These are phyloP conservation scores for Pygmarrhopalites habei DNA, from an alignment of 1,140 invertebrate species.

Conservation along the genomic window DNA sequence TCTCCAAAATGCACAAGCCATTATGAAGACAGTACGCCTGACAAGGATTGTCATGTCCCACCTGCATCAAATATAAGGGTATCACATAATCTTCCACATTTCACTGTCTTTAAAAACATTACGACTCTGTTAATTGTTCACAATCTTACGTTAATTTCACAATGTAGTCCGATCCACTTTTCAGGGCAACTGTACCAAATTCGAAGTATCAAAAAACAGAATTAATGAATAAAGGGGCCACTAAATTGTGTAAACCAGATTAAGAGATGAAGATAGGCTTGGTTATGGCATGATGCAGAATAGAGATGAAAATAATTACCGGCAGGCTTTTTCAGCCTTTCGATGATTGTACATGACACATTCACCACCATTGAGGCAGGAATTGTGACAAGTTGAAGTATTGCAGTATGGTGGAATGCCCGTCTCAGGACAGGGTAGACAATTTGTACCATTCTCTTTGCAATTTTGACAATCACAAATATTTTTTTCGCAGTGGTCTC, in stretches of 20 bases:
- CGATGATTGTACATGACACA: slow-evolving; percentile 41
- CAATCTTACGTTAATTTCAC: slow-evolving; percentile 48
- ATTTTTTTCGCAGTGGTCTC: slow-evolving; percentile 52
- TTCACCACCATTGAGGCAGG: slow-evolving; percentile 47
- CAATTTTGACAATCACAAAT: slow-evolving; percentile 46
- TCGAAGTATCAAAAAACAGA: no score
- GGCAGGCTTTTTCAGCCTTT: slow-evolving; percentile 4
- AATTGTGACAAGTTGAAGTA: slow-evolving; percentile 31
- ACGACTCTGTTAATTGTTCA: no score
- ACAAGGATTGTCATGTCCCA: slow-evolving; percentile 54
- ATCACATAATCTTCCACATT: no score
- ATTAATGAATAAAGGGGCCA: no score
- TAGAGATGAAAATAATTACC: no score
- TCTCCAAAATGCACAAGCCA: slow-evolving; percentile 49
- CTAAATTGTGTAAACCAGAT: no score
- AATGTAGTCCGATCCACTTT: slow-evolving; percentile 50
- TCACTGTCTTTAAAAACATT: no score
- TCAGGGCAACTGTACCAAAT: slow-evolving; percentile 48
- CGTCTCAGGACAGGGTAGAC: slow-evolving; percentile 29
- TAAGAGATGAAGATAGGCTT: no score
- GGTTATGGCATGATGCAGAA: no score
- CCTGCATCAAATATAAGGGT: no score
- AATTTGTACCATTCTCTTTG: slow-evolving; percentile 38
- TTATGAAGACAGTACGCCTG: slow-evolving; percentile 51
- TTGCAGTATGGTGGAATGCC: slow-evolving; percentile 24